Evolutionary conservation across 2,888 invertebrate genomes (phyloP), one percentile per base, ranked within the genome.

Genomic region (Nephrocerus scutellatus): DNA sequence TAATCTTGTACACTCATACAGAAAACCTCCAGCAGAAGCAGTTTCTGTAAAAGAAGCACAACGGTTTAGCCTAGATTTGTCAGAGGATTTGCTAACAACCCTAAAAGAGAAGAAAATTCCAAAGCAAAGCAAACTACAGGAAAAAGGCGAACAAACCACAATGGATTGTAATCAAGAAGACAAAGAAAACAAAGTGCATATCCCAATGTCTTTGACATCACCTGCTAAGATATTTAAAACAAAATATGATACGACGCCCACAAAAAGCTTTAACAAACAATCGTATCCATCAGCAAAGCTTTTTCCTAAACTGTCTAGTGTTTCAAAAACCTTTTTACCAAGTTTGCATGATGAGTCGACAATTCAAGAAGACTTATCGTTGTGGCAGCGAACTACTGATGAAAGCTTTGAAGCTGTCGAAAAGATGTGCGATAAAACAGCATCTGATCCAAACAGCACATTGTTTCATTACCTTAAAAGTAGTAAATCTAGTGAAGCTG

Each of bases 341-440:
- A 9, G 22, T 22, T 21, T 20, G n/a, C 9, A 21, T 31, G 13
- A 7, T 4, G 9, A 26, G 10, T 8, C 14, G 29, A 18, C 10
- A 10, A 4, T 24, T 29, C 3, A 38, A 45, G n/a, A 7, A n/a
- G 6, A 10, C 13, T 8, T 24, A 33, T 13, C 20, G 1, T 41
- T 20, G 3, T 49, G 41, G 43, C 41, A 45, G 29, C 43, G 43
- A 14, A 24, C 35, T 3, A 24, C 25, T 10, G 52, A 52, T 34
- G 62, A 63, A 19, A 66, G 64, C 23, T 67, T 67, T 22, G 57
- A 55, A 44, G 56, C 54, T 6, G 40, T 63, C 12, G 66, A 67
- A 33, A 55, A 53, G 13, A 65, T 66, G 60, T 67, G 66, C 35
- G 54, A 66, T 37, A 65, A 66, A 44, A 62, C 65, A 0, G 59